Percentiles rank a stretch among this genome's conserved stretches.
Conservation (phyloP, 2,888 invertebrate species). For the Gibbula magus region DNA sequence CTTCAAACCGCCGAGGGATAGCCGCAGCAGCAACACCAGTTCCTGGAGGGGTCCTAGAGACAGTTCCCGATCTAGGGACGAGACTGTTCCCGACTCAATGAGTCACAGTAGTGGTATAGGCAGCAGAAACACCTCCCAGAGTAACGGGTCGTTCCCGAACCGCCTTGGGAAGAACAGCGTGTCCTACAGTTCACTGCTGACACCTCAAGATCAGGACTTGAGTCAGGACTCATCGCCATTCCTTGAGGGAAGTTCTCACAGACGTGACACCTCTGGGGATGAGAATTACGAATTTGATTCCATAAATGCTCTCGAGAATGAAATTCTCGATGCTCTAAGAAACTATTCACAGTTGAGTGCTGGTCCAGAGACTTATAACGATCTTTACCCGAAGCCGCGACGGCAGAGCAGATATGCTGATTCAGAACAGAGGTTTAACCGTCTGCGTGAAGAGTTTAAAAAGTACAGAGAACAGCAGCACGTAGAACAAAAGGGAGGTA, state of each 20-base stretch:
- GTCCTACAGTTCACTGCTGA: constrained; percentile 35
- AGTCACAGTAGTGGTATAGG: constrained; percentile 67
- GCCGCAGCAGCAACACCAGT: constrained; percentile 42
- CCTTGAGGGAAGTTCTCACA: constrained; percentile 41
- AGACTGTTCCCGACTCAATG: constrained; percentile 56
- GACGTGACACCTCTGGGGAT: constrained; percentile 83
- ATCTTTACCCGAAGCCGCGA: constrained; percentile 48
- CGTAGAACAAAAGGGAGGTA: constrained; percentile 24
- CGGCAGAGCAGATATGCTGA: constrained; percentile 58
- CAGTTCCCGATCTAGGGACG: constrained; percentile 35
- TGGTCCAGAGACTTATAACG: background rate
- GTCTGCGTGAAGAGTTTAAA: constrained; percentile 67
- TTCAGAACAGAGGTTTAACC: constrained; percentile 66
- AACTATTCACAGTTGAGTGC: constrained; percentile 55
- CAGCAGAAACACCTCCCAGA: constrained; percentile 66
- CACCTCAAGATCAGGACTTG: constrained; percentile 55
- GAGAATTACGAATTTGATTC: constrained; percentile 97
- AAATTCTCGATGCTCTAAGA: constrained; percentile 57
- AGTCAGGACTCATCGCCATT: constrained; percentile 61
- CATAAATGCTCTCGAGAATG: constrained; percentile 61
- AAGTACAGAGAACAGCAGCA: constrained; percentile 59
- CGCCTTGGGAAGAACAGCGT: constrained; percentile 30
- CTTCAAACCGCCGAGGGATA: constrained; percentile 34
- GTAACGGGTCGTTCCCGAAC: constrained; percentile 58
- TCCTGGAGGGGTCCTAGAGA: background rate